Base-by-base conservation (phyloP, 2,797 vertebrate genomes). In the Ctenochaetus hawaiiensis region DNA sequence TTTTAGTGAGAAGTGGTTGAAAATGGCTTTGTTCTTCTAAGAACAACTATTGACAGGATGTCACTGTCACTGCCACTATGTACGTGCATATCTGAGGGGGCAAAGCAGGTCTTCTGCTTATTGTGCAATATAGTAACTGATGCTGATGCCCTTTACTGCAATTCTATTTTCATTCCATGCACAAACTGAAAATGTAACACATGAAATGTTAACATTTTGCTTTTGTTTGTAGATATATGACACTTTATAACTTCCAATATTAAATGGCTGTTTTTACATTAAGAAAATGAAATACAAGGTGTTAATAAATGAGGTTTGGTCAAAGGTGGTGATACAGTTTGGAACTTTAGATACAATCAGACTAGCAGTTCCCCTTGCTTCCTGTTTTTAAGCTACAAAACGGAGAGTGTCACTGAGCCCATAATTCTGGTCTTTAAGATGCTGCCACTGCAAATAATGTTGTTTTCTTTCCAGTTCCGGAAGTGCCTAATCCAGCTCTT, bases 401-500 rank as follows among this genome's bases (percentile, higher is more conserved):
- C 30, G 22, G 6, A 37, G 3, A 11, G 8, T 13, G 8, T 34
- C 4, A 30, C 41, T 8, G 0, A 11, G 45, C n/a, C 2, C 34
- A n/a, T 41, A 39, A 20, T 53, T 23, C 16, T 18, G 16, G 18
- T 4, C 14, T 9, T 12, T 61, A 26, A 58, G 18, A 58, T 8
- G 30, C 8, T 51, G 11, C 20, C n/a, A 52, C 8, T 71, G 13
- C 26, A 41, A 14, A 41, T 49, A 0, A 23, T 47, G 37, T 44
- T 80, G 6, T 62, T 80, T 71, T 75, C 49, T 83, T 26, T 91
- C 20, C 88, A 98, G 97, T 98, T 98, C 91, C 95, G 95, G 81
- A 96, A 95, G 81, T 97, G 96, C 89, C 89, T 97, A 57, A 91
- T 95, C 81, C 94, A 96, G 83, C 93, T 96, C 81, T 94, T 96